phyloP scores from a whole-genome alignment of 2,797 vertebrate genomes.

The Cynodonichthys magdalenae region DNA sequence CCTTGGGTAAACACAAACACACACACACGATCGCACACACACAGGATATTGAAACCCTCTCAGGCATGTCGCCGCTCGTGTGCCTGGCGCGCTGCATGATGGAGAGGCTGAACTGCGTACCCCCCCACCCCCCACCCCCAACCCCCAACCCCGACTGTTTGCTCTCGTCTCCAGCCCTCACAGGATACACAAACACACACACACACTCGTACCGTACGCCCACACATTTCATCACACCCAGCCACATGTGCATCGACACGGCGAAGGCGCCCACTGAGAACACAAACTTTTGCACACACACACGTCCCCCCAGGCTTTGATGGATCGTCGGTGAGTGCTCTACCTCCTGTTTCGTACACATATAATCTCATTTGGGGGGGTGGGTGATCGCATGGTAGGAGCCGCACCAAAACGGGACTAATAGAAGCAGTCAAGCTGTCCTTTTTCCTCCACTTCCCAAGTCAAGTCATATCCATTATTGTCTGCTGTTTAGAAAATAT shows the following conservation, averaged over 20 bases:
- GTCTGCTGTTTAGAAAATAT: constrained; percentile 59
- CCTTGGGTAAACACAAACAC: constrained; percentile 63
- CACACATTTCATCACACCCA: constrained; percentile 53
- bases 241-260: constrained; percentile 32
- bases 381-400: constrained; percentile 53
- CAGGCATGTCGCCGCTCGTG: constrained; percentile 73
- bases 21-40: constrained; percentile 23
- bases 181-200: constrained; percentile 46
- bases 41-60: constrained; percentile 79
- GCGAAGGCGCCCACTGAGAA: constrained; percentile 48
- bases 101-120: constrained; percentile 74
- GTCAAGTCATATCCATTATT: constrained; percentile 60
- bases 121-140: constrained; percentile 23
- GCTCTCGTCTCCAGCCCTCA: constrained; percentile 53
- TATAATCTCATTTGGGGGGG: constrained; percentile 81
- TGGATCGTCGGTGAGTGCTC: constrained; percentile 79
- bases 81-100: constrained; percentile 73
- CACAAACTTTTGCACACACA: constrained; percentile 56
- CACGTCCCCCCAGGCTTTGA: constrained; percentile 77
- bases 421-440: constrained; percentile 74
- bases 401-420: constrained; percentile 70
- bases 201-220: constrained; percentile 46
- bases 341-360: constrained; percentile 74
- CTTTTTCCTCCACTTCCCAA: constrained; percentile 31
- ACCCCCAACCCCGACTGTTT: constrained; percentile 25